These are phyloP conservation scores for Aquatica leii DNA, from an alignment of 2,888 invertebrate species.

Conservation along the genomic window DNA sequence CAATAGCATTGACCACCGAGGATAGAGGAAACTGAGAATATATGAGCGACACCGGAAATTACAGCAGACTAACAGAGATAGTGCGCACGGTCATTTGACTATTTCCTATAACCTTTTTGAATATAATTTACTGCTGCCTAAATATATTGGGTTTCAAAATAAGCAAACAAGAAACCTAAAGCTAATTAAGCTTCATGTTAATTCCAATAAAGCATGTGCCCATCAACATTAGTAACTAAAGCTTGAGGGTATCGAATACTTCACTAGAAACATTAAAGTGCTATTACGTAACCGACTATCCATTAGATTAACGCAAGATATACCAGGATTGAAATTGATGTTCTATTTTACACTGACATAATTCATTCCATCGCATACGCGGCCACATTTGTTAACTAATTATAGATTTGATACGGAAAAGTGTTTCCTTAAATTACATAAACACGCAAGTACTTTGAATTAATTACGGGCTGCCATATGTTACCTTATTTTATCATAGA, in stretches of 20 bases:
- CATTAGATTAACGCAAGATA: constrained; percentile 18
- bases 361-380: constrained; percentile 20
- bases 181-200: too few species aligned
- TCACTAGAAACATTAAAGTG: constrained; percentile 29
- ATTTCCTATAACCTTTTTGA: constrained; percentile 3
- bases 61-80: constrained; percentile 37
- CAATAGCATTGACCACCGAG: constrained; percentile 39
- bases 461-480: constrained; percentile 34
- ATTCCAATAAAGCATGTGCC: not conserved
- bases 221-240: constrained; percentile 1
- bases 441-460: constrained; percentile 39
- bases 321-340: constrained; percentile 18
- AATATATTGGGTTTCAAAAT: too few species aligned
- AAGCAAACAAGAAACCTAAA: too few species aligned
- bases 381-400: constrained; percentile 37
- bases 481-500: constrained; percentile 29
- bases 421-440: constrained; percentile 42
- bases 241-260: constrained; percentile 19
- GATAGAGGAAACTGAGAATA: constrained; percentile 47
- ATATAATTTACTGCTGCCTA: too few species aligned
- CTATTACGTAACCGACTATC: constrained; percentile 19
- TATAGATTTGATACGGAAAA: constrained; percentile 43
- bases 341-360: constrained; percentile 10
- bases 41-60: constrained; percentile 51
- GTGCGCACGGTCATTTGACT: constrained; percentile 28